Base-by-base conservation (phyloP, 2,797 vertebrate species). In the Salarias fasciatus region DNA sequence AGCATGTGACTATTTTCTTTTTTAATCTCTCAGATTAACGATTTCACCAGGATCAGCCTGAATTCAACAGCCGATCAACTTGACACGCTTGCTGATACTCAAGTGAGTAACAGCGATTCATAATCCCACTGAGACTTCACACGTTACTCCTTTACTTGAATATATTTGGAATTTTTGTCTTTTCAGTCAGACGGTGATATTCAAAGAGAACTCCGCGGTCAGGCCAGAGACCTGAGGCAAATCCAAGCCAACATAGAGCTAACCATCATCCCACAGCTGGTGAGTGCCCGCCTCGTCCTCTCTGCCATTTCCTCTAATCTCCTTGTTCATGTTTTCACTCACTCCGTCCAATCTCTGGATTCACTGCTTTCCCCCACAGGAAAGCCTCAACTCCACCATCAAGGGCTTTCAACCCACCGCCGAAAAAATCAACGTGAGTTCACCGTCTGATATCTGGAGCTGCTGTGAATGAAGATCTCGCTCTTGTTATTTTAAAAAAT, bases 391-490 rank as follows among this genome's bases (percentile, higher is more conserved):
- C 6, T 61, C 53, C 1, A 79, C 52, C 50, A 64, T 91, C 41
- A 4, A 6, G 7, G 35, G 9, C 44, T 79, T 97, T 47, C 75
- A 72, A 55, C 38, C 62, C 13, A 50, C 10, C 0, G 38, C 74
- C 5, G 12, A 33, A n/a, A 40, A 12, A 0, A 75, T 94, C 0
- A 75, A 87, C 69, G 95, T 95, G 80, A 92, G 94, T 77, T 49
- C 55, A 42, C 13, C 1, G 49, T 55, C 60, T 8, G 10, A 52
- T 45, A 62, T 40, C 30, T 51, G 8, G 13, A 59, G n/a, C 8
- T 29, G 35, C 13, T 1, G 2, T 2, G 53, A n/a, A 30, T 45
- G 36, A 44, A 53, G 15, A 8, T 24, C 5, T 29, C 12, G 18
- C 36, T 43, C 42, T 28, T 46, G 14, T 50, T 5, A 5, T 6